phyloP scores from a whole-genome alignment of 2,113 vertebrate species.

The Apodemus sylvaticus region DNA sequence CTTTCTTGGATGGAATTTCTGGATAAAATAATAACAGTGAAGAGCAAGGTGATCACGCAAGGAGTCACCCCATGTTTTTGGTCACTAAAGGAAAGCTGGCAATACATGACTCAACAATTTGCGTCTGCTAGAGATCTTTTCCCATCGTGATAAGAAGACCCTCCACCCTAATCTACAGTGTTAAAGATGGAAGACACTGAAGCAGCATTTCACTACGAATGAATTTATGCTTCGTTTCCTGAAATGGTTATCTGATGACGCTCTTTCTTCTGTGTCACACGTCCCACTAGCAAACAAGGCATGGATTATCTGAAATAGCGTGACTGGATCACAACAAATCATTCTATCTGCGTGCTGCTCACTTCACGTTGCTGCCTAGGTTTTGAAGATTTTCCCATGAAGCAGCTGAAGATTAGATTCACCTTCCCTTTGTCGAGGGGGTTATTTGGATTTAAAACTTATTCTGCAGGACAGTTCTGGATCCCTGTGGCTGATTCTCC shows the following conservation, averaged over 20 bases:
- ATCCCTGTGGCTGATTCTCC: background rate
- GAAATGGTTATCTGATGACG: background rate
- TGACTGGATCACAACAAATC: background rate
- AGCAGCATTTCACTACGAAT: background rate
- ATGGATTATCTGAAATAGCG: conserved; percentile 5
- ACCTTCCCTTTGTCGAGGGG: background rate
- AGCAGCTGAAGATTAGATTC: background rate
- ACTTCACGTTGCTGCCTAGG: background rate
- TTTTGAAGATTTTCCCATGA: background rate
- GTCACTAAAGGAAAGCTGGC: background rate
- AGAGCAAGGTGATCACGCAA: background rate
- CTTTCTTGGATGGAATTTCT: background rate
- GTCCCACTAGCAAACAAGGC: background rate
- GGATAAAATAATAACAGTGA: background rate
- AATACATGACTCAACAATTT: background rate
- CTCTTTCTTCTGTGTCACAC: background rate
- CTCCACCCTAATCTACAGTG: background rate
- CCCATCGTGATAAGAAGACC: background rate
- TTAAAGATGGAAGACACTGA: background rate
- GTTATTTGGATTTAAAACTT: background rate
- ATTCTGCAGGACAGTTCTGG: background rate
- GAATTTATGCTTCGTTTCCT: background rate
- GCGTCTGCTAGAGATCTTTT: background rate
- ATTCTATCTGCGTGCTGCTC: background rate
- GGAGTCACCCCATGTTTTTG: background rate